These are phyloP conservation scores for Dasypus novemcinctus DNA, from an alignment of 2,113 vertebrate species.

Conservation along the genomic window DNA sequence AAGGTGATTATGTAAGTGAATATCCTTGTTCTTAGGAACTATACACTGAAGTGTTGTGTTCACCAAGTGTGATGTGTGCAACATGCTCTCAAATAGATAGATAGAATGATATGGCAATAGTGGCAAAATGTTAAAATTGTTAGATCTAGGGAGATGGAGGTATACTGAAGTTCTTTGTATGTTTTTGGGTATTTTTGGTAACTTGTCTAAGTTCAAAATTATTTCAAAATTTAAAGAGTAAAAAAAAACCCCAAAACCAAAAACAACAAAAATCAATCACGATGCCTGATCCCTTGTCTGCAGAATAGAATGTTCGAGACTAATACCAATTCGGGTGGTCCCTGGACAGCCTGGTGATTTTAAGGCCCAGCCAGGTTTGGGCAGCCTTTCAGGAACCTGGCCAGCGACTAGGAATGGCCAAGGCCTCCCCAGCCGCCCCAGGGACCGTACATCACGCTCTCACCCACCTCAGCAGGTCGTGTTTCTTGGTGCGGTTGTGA, in stretches of 20 bases:
- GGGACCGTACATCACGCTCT: fast-evolving
- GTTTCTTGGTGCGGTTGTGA: conserved; percentile 95
- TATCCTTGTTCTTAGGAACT: too few species aligned
- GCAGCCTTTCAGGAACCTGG: background rate
- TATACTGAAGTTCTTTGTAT: too few species aligned
- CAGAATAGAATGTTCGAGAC: background rate
- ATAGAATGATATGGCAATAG: too few species aligned
- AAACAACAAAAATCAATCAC: background rate
- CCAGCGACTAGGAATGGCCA: background rate
- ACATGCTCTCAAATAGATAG: too few species aligned
- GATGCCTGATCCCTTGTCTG: background rate
- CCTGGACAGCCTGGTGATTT: background rate
- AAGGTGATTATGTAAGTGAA: too few species aligned
- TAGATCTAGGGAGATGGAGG: too few species aligned
- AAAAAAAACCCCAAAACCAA: background rate
- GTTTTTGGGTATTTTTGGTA: too few species aligned
- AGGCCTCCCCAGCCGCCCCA: background rate
- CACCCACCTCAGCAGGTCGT: conserved; percentile 93
- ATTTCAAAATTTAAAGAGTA: background rate
- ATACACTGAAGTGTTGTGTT: too few species aligned
- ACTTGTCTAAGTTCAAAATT: too few species aligned
- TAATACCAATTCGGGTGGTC: background rate
- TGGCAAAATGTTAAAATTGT: too few species aligned
- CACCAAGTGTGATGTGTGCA: too few species aligned
- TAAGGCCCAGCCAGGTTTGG: background rate